phyloP scores from a whole-genome alignment of 2,888 invertebrate genomes.

The Drosophila glabriapex region DNA sequence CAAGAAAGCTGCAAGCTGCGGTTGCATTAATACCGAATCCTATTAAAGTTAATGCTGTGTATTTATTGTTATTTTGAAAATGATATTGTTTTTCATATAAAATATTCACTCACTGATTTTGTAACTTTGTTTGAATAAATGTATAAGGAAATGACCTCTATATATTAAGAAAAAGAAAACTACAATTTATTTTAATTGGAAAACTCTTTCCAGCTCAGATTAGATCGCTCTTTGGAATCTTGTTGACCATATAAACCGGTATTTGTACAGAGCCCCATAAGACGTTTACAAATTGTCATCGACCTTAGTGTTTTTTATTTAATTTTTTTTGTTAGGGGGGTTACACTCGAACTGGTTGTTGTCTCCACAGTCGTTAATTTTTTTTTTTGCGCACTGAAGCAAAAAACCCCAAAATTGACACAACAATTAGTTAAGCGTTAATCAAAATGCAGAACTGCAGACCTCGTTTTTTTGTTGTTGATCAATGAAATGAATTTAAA shows the following conservation, averaged over 20 bases:
- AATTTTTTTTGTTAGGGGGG: slow-evolving; percentile 23
- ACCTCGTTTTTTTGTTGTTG: slow-evolving; percentile 18
- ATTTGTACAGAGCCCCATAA: slow-evolving; percentile 12
- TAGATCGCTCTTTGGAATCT: slow-evolving; percentile 3
- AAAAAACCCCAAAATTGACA: slow-evolving; percentile 57
- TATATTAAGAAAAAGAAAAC: background rate
- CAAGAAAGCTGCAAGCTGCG: background rate
- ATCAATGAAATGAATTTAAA: slow-evolving; percentile 41
- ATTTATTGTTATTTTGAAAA: slow-evolving; percentile 63
- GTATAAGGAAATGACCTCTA: background rate
- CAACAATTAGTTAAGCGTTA: slow-evolving; percentile 70
- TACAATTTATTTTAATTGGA: background rate
- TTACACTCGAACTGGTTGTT: slow-evolving; percentile 55
- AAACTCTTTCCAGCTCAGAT: slow-evolving; percentile 7
- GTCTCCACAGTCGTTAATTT: slow-evolving; percentile 57
- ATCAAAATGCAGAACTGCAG: slow-evolving; percentile 64
- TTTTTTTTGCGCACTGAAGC: slow-evolving; percentile 43
- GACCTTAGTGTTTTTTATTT: slow-evolving; percentile 35
- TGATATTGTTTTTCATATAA: slow-evolving; percentile 13
- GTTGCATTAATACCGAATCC: slow-evolving; percentile 51
- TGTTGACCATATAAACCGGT: slow-evolving; percentile 24
- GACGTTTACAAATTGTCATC: slow-evolving; percentile 23
- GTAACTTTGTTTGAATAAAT: slow-evolving; percentile 18
- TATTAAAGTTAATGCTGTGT: slow-evolving; percentile 73
- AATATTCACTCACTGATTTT: slow-evolving; percentile 6